phyloP scores from a whole-genome alignment of 2,797 vertebrate species.

The Girardinus metallicus region DNA sequence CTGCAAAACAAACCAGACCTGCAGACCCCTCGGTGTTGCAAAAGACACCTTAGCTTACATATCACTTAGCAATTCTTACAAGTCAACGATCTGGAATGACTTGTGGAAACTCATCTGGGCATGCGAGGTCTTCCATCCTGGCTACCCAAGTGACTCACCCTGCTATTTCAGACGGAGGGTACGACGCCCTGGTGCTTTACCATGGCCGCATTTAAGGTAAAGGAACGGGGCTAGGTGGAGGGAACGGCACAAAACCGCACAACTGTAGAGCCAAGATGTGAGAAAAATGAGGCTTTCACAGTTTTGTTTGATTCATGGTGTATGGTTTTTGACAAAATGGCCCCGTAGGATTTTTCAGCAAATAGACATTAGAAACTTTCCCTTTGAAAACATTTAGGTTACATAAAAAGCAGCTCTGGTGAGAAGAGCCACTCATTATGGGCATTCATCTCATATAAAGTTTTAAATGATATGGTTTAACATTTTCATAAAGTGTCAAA shows the following conservation, averaged over 20 bases:
- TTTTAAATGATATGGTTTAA: neutral
- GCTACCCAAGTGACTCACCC: conserved; percentile 72
- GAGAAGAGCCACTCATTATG: neutral
- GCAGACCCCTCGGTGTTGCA: conserved; percentile 15
- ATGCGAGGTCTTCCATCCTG: conserved; percentile 50
- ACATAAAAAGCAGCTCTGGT: neutral
- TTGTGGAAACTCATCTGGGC: conserved; percentile 62
- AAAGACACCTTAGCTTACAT: conserved; percentile 34
- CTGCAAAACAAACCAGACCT: conserved; percentile 28
- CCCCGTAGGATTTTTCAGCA: conserved; percentile 5
- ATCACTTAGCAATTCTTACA: conserved; percentile 55
- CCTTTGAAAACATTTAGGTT: conserved; percentile 5
- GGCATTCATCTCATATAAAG: neutral
- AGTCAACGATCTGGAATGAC: conserved; percentile 54
- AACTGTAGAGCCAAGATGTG: conserved; percentile 38
- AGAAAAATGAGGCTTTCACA: conserved; percentile 37
- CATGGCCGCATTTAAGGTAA: conserved; percentile 44
- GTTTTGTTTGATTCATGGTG: conserved; percentile 16
- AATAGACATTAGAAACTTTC: neutral
- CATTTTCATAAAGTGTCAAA: neutral
- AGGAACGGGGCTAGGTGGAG: conserved; percentile 53
- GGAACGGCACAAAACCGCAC: conserved; percentile 60
- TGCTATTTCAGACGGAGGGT: conserved; percentile 63
- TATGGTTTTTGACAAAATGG: neutral
- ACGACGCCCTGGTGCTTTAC: conserved; percentile 29